Conservation (phyloP, 2,113 vertebrate species). For the Rhagologus leucostigma region DNA sequence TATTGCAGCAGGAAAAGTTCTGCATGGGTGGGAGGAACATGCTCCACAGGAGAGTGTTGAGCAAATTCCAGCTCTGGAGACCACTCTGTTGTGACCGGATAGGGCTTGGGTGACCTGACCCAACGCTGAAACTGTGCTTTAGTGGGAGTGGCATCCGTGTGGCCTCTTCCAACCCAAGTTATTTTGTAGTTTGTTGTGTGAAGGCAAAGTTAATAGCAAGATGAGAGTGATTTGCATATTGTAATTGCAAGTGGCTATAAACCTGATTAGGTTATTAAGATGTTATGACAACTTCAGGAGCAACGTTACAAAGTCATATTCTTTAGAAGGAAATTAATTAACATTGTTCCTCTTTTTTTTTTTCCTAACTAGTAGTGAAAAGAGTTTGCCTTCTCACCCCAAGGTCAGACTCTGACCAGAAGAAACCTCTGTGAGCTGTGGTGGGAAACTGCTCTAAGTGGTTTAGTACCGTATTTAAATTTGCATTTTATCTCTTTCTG, state of each 20-base stretch:
- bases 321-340: not conserved
- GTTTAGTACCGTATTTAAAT: not conserved
- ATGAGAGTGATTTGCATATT: not conserved
- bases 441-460: not conserved
- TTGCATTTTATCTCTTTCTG: slow-evolving; percentile 34
- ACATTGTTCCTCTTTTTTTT: not conserved
- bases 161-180: not conserved
- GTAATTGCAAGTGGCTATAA: not conserved
- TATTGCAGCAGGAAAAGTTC: not conserved
- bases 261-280: not conserved
- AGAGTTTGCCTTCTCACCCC: not conserved
- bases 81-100: not conserved
- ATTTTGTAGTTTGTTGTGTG: not conserved
- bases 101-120: not conserved
- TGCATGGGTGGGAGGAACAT: fast-evolving
- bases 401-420: not conserved
- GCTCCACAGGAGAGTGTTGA: fast-evolving
- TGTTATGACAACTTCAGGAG: not conserved
- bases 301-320: not conserved
- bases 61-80: not conserved
- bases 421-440: not conserved
- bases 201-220: not conserved
- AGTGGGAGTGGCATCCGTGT: fast-evolving
- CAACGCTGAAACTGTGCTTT: not conserved
- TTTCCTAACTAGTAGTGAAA: not conserved